Evolutionary conservation across 2,797 vertebrate species (phyloP).

Genomic region (Pseudochirops corinnae): DNA sequence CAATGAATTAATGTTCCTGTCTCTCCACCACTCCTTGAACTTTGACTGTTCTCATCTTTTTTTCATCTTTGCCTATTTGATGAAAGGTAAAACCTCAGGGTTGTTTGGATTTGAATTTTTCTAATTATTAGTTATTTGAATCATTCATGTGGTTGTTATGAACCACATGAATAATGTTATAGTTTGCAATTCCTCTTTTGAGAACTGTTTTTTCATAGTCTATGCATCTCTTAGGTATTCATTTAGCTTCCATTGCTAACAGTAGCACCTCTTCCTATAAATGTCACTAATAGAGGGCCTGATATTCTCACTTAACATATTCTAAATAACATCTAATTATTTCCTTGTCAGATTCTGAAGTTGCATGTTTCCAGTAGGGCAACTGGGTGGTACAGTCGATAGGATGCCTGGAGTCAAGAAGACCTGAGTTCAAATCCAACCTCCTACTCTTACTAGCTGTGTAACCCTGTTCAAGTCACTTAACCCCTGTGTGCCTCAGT

Average conservation of each 20-base stretch:
- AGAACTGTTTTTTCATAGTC: not conserved
- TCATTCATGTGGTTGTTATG: not conserved
- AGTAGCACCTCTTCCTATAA: constrained; percentile 62
- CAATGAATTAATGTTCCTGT: not conserved
- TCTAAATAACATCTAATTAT: constrained; percentile 67
- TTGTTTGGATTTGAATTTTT: not conserved
- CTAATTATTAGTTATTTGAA: not conserved
- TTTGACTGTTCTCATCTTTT: not conserved
- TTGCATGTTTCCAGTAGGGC: constrained; percentile 61
- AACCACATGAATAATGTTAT: no score
- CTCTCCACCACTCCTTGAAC: not conserved
- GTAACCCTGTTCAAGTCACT: not conserved
- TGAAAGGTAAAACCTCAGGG: not conserved
- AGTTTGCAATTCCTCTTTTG: not conserved
- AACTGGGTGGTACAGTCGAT: not conserved
- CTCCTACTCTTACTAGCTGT: not conserved
- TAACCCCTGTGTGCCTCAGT: not conserved
- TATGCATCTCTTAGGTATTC: constrained; percentile 18
- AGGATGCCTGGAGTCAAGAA: not conserved
- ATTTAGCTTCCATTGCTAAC: constrained; percentile 56
- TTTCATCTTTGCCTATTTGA: not conserved
- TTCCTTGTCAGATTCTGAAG: constrained; percentile 48
- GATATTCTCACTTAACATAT: constrained; percentile 59
- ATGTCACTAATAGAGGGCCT: constrained; percentile 21
- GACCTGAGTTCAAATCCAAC: not conserved